These are phyloP conservation scores for Cephonodes hylas DNA, from an alignment of 2,888 invertebrate species.

Conservation along the genomic window DNA sequence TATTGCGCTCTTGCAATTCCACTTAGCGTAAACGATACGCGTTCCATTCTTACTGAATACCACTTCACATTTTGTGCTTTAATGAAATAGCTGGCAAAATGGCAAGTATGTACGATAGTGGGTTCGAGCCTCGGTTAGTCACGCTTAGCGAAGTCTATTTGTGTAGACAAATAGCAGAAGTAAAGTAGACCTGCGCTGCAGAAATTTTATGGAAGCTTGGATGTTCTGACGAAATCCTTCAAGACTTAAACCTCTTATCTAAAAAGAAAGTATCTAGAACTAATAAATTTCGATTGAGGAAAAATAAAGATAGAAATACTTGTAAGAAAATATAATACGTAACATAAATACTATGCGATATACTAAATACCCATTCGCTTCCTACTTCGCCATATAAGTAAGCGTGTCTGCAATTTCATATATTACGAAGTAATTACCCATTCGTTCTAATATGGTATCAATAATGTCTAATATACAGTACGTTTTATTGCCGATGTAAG, in stretches of 20 bases:
- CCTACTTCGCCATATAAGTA: constrained; percentile 2
- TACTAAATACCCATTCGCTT: neutral
- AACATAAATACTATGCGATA: neutral
- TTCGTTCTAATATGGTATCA: neutral
- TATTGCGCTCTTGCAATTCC: neutral
- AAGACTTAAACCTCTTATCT: too few species aligned
- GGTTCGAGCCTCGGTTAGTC: neutral
- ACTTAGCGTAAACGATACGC: constrained; percentile 10
- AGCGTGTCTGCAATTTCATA: neutral
- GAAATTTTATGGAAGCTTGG: neutral
- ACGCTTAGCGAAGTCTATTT: neutral
- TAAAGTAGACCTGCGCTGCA: neutral
- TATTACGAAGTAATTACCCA: neutral
- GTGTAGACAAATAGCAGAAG: neutral
- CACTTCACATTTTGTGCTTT: constrained; percentile 7
- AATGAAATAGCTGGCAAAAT: constrained; percentile 11
- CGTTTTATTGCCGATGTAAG: neutral
- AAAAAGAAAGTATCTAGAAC: too few species aligned
- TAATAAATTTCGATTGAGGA: too few species aligned
- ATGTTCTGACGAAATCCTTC: too few species aligned
- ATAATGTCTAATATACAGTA: neutral
- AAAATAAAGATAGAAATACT: neutral
- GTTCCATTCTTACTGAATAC: constrained; percentile 11
- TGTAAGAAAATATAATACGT: neutral
- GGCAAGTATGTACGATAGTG: neutral